These are phyloP conservation scores for Caenorhabditis sp. DNA, from an alignment of 2,888 invertebrate genomes.

Conservation along the genomic window DNA sequence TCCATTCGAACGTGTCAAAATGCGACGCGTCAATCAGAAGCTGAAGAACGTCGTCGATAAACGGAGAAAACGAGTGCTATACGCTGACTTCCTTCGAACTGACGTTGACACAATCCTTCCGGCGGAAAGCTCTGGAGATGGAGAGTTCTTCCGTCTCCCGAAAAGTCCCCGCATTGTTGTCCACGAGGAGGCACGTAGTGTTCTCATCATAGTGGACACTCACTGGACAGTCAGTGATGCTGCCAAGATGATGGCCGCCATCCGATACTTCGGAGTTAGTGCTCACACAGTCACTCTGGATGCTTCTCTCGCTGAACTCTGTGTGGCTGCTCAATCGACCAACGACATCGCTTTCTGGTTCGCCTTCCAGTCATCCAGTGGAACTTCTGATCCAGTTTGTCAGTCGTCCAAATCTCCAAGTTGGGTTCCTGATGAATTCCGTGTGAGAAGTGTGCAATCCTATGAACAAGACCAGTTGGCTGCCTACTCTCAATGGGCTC, in stretches of 20 bases:
- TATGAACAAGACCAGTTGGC: conserved; percentile 57
- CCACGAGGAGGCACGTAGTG: conserved; percentile 65
- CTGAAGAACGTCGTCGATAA: conserved; percentile 66
- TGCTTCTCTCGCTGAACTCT: conserved; percentile 68
- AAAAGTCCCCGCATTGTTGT: conserved; percentile 56
- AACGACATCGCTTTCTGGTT: conserved; percentile 71
- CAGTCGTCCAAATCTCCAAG: conserved; percentile 45
- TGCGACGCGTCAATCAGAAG: conserved; percentile 66
- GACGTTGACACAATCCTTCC: conserved; percentile 68
- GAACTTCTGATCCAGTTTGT: conserved; percentile 63
- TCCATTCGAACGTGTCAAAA: conserved; percentile 67
- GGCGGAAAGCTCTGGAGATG: conserved; percentile 52
- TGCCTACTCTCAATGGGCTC: conserved; percentile 67
- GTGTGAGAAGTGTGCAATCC: conserved; percentile 47
- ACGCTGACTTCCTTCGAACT: conserved; percentile 67
- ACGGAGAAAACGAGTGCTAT: conserved; percentile 58
- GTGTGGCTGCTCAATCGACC: conserved; percentile 69
- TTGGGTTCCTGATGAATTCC: conserved; percentile 58
- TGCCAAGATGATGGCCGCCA: conserved; percentile 58
- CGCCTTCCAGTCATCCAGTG: conserved; percentile 67
- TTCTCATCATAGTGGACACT: conserved; percentile 67
- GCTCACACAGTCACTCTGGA: conserved; percentile 70
- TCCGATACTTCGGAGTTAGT: conserved; percentile 63
- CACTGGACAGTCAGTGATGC: conserved; percentile 70
- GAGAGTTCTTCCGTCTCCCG: conserved; percentile 69